Base-by-base conservation (phyloP, 1,140 invertebrate genomes). In the Drosophila chauvacae region DNA sequence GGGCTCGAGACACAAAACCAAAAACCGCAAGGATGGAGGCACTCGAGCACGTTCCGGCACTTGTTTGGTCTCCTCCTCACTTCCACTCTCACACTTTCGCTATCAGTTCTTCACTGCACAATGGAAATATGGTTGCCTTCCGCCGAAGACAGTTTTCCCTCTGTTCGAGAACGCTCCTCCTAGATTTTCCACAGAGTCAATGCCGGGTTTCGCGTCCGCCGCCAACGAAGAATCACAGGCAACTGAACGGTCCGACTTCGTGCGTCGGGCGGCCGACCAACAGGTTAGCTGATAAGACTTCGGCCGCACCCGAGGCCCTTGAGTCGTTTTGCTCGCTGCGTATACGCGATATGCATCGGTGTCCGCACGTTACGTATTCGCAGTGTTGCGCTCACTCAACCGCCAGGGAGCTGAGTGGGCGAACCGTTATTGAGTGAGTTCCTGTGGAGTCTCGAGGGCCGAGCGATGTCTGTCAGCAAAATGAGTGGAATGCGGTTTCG, bases 271-370 rank as follows among this genome's bases (percentile, higher is more conserved):
- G 41, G 66, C 76, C 71, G 81, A 77, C 84, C 85, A 90, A 88
- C 84, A 88, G 84, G 84, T 87, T 87, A 84, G 58, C 61, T 87
- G 84, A 87, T 87, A 87, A 87, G 84, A 59, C 42, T 59, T 80
- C 85, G 84, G 81, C 50, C 28, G 23, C 37, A 50, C 23, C 41
- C 59, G 74, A 59, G 42, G 16, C 39, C 23, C 39, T 62, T 20
- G 62, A 65, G 57, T 65, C 70, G 71, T 45, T 30, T 59, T 20
- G 11, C 42, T 50, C 65, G 66, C 33, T 58, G 37, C 55, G 53
- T 58, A 64, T 64, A 64, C 61, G 61, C 20, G 14, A 64, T 47
- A 11, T 71, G 30, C 53, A 59, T 33, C 14, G n/a, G 41, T 59
- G 50, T 45, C 33, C 20, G 60, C 33, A 33, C 13, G 42, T 60